Evolutionary conservation across 1,140 invertebrate species (phyloP).

Genomic region (Yoshiicerus persimilis): DNA sequence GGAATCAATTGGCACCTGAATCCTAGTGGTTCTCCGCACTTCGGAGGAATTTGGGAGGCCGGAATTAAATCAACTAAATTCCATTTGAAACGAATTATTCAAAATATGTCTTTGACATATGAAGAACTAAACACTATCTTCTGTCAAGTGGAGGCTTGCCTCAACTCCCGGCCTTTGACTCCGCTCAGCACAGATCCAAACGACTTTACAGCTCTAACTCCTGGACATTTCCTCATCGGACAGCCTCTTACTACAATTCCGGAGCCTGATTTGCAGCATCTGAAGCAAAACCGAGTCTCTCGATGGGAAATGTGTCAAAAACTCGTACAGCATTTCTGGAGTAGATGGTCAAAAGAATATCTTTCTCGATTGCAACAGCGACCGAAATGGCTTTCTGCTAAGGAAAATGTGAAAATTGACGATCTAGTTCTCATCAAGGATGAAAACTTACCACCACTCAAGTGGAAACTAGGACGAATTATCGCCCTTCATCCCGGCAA

Average conservation of each 20-base stretch:
- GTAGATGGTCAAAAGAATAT: slow-evolving; percentile 51
- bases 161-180: slow-evolving; percentile 51
- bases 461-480: slow-evolving; percentile 52
- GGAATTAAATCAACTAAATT: slow-evolving; percentile 29
- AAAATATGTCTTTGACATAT: slow-evolving; percentile 24
- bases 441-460: slow-evolving; percentile 45
- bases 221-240: slow-evolving; percentile 44
- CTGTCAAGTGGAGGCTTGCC: slow-evolving; percentile 48
- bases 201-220: too few relatives aligned
- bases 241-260: slow-evolving; percentile 4
- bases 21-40: too few relatives aligned
- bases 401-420: background rate
- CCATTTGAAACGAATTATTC: slow-evolving; percentile 7
- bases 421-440: slow-evolving; percentile 50
- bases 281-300: background rate
- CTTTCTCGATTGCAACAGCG: background rate
- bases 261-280: background rate
- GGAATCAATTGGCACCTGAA: background rate
- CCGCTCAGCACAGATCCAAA: slow-evolving; percentile 48
- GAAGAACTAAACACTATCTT: slow-evolving; percentile 51
- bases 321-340: background rate
- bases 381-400: slow-evolving; percentile 32
- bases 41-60: slow-evolving; percentile 50
- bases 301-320: slow-evolving; percentile 29
- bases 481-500: slow-evolving; percentile 47